These are phyloP conservation scores for Bergia sp. DNA, from an alignment of 92 coral and sea anemone genomes.

Conservation along the genomic window DNA sequence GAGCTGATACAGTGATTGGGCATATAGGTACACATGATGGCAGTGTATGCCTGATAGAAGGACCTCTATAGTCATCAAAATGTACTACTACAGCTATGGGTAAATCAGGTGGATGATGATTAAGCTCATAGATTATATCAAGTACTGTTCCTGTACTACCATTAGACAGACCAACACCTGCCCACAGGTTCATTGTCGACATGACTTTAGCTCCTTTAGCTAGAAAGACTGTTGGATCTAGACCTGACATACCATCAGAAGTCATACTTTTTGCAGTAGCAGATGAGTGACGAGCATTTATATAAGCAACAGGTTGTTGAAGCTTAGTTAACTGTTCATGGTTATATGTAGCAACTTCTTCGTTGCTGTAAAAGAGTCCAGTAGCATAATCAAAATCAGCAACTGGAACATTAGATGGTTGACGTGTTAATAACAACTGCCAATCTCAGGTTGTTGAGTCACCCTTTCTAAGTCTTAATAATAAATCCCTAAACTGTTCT, in stretches of 20 bases:
- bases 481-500: constrained; percentile 42
- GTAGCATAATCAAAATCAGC: constrained; percentile 44
- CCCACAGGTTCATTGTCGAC: constrained; percentile 55
- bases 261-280: constrained; percentile 49
- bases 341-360: constrained; percentile 40
- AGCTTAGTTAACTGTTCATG: constrained; percentile 31
- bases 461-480: constrained; percentile 40
- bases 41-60: constrained; percentile 49
- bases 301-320: constrained; percentile 50
- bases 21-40: constrained; percentile 45
- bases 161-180: constrained; percentile 45
- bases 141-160: constrained; percentile 47
- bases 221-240: constrained; percentile 36
- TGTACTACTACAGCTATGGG: constrained; percentile 56
- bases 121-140: constrained; percentile 52
- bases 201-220: constrained; percentile 47
- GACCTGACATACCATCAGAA: constrained; percentile 45
- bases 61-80: constrained; percentile 62
- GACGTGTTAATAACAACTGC: constrained; percentile 37
- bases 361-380: constrained; percentile 39
- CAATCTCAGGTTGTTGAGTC: constrained; percentile 37
- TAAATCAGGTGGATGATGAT: constrained; percentile 58
- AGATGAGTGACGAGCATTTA: constrained; percentile 41
- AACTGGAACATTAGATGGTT: constrained; percentile 38
- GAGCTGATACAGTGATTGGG: constrained; percentile 23